Base-by-base conservation (phyloP, 2,797 vertebrate species). In the Eremophila alpestris region DNA sequence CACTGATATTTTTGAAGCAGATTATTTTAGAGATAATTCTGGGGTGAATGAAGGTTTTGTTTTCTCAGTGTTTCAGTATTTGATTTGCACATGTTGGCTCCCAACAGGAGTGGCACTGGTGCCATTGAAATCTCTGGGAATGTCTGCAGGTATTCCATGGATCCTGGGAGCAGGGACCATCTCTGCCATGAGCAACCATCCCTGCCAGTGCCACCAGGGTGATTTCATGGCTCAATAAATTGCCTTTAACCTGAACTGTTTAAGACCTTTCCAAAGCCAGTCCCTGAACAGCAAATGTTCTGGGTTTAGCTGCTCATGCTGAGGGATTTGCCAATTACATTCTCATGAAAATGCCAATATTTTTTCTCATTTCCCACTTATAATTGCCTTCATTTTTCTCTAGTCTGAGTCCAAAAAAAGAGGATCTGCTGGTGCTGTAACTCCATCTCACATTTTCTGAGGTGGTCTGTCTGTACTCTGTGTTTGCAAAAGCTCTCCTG, bases 61-160 rank as follows among this genome's bases (percentile, higher is more conserved):
- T 94, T 56, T 19, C 59, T 70, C 18, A 17, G 26, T 4, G 1
- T 41, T 56, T 46, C 63, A 48, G 20, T 12, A 6, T 65, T 60
- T 59, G 56, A n/a, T 51, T 34, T 70, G 52, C 48, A 8, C 36
- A 0, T 9, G 29, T 32, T 67, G 41, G 27, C n/a, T 52, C 36
- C 54, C 32, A 15, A 1, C 64, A 63, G 34, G 62, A 49, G 51
- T 11, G 54, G n/a, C 69, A 79, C 34, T 7, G 49, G 7, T 36
- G 58, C 54, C 1, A 0, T 15, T 30, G 67, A 64, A 45, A 68
- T 27, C 58, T 17, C 62, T 56, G 81, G 70, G 49, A 68, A 52
- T 52, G 24, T 17, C 52, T 68, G 38, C 0, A 0, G 41, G 38
- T 49, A 8, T 56, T 84, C 27, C 20, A 1, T 4, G 1, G 18